Evolutionary conservation across 2,797 vertebrate species (phyloP).

Genomic region (Poliocrania exsul): DNA sequence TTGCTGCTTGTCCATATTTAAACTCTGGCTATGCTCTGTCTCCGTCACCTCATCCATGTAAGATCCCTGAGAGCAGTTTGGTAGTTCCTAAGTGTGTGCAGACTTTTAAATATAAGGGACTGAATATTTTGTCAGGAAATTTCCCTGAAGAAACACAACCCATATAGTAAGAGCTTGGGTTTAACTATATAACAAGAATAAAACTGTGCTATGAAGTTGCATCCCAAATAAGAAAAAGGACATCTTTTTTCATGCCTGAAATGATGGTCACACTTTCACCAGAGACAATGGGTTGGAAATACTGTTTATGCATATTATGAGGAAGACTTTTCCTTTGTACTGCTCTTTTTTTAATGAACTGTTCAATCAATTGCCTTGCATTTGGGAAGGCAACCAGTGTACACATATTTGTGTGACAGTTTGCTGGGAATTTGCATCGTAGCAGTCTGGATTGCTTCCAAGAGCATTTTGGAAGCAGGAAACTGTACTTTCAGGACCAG

Average conservation of each 20-base stretch:
- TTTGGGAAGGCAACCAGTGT: background rate
- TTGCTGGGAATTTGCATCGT: background rate
- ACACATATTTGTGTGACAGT: background rate
- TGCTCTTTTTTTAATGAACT: background rate
- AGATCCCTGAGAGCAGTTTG: background rate
- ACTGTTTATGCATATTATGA: background rate
- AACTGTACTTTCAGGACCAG: background rate
- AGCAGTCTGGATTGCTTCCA: constrained; percentile 30
- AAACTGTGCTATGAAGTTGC: background rate
- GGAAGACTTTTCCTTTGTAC: background rate
- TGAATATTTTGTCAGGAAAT: background rate
- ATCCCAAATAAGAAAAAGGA: background rate
- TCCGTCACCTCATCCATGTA: background rate
- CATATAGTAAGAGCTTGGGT: background rate
- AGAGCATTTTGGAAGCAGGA: constrained; percentile 18
- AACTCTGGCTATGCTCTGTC: background rate
- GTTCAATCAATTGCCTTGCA: background rate
- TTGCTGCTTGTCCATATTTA: background rate
- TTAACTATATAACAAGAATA: background rate
- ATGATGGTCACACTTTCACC: background rate
- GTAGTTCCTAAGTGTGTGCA: background rate
- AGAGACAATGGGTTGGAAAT: background rate
- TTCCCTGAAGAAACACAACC: background rate
- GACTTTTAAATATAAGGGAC: background rate
- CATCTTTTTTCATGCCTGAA: background rate